These are phyloP conservation scores for Drosophila cardini DNA, from an alignment of 1,140 invertebrate species.

Conservation along the genomic window DNA sequence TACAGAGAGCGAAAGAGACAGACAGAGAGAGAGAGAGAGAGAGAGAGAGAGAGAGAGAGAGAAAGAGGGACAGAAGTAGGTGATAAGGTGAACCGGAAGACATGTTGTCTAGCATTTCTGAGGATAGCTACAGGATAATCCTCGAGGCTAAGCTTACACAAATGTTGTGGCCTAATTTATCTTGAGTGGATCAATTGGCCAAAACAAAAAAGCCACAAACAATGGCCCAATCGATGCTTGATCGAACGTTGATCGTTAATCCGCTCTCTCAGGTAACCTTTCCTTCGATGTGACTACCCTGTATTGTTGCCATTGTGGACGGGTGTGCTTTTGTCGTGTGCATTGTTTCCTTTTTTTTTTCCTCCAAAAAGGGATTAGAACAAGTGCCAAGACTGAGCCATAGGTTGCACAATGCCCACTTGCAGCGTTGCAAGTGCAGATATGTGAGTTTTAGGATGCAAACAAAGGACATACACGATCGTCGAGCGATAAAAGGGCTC, in stretches of 20 bases:
- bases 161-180: constrained; percentile 78
- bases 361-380: constrained; percentile 47
- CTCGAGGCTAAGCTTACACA: constrained; percentile 71
- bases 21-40: not conserved
- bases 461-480: constrained; percentile 75
- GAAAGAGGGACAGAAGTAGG: not conserved
- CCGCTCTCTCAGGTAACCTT: constrained; percentile 31
- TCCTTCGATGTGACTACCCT: constrained; percentile 9
- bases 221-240: not conserved
- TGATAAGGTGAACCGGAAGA: constrained; percentile 64
- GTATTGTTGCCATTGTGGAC: constrained; percentile 55
- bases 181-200: constrained; percentile 76
- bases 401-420: constrained; percentile 70
- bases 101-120: constrained; percentile 53
- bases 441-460: constrained; percentile 34
- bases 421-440: constrained; percentile 21
- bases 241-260: constrained; percentile 53
- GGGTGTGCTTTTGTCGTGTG: constrained; percentile 71
- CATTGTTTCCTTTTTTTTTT: constrained; percentile 12
- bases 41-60: not conserved
- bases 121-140: constrained; percentile 42
- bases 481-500: constrained; percentile 64
- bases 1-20: not conserved
- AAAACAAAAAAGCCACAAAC: constrained; percentile 13
- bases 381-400: constrained; percentile 52